Conservation (phyloP, 2,797 vertebrate genomes). For the Sebastes kiyomatsui region DNA sequence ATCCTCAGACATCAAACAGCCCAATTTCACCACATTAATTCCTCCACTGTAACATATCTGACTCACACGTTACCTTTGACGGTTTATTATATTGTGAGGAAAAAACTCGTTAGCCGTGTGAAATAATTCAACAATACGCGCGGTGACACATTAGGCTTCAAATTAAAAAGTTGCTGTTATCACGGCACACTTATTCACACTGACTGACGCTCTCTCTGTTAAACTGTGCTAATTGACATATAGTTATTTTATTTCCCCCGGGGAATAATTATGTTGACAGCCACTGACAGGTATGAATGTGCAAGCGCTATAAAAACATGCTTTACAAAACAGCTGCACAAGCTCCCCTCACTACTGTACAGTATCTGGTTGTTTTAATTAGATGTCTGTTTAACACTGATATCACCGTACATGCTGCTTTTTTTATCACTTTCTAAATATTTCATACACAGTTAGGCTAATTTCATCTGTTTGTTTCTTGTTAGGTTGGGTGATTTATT, state of each 20-base stretch:
- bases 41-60: background rate
- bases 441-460: background rate
- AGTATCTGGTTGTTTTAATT: conserved; percentile 50
- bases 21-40: background rate
- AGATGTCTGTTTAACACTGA: background rate
- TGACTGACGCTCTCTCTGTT: conserved; percentile 32
- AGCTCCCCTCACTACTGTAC: conserved; percentile 24
- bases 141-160: conserved; percentile 25
- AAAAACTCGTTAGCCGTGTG: background rate
- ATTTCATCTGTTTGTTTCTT: background rate
- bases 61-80: conserved; percentile 8
- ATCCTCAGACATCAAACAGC: conserved; percentile 31
- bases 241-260: conserved; percentile 56
- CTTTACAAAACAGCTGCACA: conserved; percentile 45
- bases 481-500: background rate
- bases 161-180: conserved; percentile 46
- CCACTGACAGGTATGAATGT: conserved; percentile 61
- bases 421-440: background rate
- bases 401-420: background rate
- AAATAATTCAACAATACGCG: conserved; percentile 3
- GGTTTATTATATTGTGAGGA: conserved; percentile 9
- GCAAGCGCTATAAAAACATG: conserved; percentile 38
- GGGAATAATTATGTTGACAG: conserved; percentile 67
- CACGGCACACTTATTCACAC: conserved; percentile 22
- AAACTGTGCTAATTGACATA: conserved; percentile 69